Conservation (phyloP, 2,888 invertebrate species). For the Physocephala rufipes region DNA sequence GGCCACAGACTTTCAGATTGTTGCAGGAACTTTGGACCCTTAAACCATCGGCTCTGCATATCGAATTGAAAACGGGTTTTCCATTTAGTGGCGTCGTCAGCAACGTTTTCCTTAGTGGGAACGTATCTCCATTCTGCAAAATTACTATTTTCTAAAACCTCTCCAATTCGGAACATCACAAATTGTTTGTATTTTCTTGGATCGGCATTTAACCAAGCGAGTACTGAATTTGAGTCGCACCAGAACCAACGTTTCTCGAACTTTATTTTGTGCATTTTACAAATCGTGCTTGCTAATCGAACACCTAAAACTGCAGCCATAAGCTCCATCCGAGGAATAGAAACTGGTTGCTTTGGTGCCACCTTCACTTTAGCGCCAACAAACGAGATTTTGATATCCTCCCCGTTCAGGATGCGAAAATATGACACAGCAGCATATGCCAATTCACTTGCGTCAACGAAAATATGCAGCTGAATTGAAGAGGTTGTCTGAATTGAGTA, state of each 20-base stretch:
- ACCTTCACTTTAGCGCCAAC: neutral
- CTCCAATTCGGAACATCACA: constrained; percentile 42
- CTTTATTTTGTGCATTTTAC: neutral
- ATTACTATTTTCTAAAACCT: constrained; percentile 40
- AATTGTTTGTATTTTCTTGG: constrained; percentile 43
- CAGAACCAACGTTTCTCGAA: constrained; percentile 4
- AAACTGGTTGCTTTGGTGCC: constrained; percentile 6
- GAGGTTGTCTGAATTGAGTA: neutral
- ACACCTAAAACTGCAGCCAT: neutral
- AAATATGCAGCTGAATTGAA: constrained; percentile 6
- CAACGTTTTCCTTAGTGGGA: constrained; percentile 41
- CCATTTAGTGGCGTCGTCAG: constrained; percentile 44
- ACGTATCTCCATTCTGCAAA: constrained; percentile 38
- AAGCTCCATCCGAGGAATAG: constrained; percentile 3
- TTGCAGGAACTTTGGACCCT: constrained; percentile 39
- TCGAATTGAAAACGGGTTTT: constrained; percentile 24
- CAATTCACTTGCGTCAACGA: neutral
- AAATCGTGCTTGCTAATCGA: neutral
- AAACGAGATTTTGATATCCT: neutral
- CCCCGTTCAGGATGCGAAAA: neutral
- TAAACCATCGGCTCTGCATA: constrained; percentile 35
- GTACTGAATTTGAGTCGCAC: neutral
- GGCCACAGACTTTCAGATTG: constrained; percentile 17
- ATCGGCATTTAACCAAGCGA: constrained; percentile 38
- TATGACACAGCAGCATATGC: neutral